Evolutionary conservation across 2,113 vertebrate genomes (phyloP), one percentile per base, ranked within the genome.

Genomic region (Bujurquina vittata): DNA sequence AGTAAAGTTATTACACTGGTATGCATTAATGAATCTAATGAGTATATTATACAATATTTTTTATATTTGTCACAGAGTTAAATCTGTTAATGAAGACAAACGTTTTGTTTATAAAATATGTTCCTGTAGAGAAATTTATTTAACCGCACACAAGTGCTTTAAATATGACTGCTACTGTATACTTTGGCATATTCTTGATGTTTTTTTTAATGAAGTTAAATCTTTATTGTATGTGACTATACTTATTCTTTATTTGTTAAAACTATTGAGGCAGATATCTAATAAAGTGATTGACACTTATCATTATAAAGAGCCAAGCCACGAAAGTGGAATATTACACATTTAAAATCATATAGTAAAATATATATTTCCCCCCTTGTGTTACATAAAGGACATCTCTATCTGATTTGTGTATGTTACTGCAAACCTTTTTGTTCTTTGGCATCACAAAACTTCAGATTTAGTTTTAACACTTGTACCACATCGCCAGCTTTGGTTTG

Each of bases 281-380:
- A 69, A 46, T 29, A 29, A 0, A 46, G 1, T 14, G 40, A 67
- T 26, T 67, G 0, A 0, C 1, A 26, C 17, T 69, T 52, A 20
- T 72, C 52, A n/a, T 0, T 12, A 12, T 52, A 31, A 72, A n/a
- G 2, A 18, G 31, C 29, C 29, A 29, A 52, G 10, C 3, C 10
- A 49, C 52, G 1, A 72, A 72, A 52, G 49, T 8, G 49, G 1
- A 72, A 52, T 72, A 31, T 0, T 52, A 23, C 43, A 52, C 43
- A 20, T 10, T 22, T 67, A 40, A 40, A 10, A 67, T 69, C 22
- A 29, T 18, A 49, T 49, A 1, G 15, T 18, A 69, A 69, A 23
- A 69, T 8, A 11, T 67, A 6, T 5, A 4, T 3, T 4, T 31
- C 12, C 3, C 10, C 23, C 2, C 9, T 29, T 2, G 3, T 26